phyloP scores from a whole-genome alignment of 2,888 invertebrate species.

The Thera obeliscata region DNA sequence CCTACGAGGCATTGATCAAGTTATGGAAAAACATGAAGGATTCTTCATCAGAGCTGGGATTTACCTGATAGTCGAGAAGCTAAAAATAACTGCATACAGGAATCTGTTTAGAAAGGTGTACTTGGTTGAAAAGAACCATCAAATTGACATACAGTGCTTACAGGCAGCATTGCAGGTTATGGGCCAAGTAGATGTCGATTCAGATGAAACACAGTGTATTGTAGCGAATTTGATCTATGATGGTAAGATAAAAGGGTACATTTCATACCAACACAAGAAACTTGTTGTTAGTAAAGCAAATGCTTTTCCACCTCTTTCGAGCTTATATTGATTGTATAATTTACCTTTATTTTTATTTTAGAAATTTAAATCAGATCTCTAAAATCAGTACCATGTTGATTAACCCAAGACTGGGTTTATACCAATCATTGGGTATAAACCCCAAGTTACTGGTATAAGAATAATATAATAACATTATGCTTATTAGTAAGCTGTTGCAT shows the following conservation, averaged over 20 bases:
- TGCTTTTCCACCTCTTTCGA: slow-evolving; percentile 94
- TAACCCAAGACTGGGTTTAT: no score
- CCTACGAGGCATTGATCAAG: slow-evolving; percentile 91
- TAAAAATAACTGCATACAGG: slow-evolving; percentile 97
- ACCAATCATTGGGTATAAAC: no score
- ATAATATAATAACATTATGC: no score
- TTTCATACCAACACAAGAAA: slow-evolving; percentile 98
- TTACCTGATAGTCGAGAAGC: slow-evolving; percentile 97
- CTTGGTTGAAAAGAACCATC: slow-evolving; percentile 90
- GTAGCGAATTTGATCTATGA: slow-evolving; percentile 98
- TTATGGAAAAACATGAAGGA: slow-evolving; percentile 93
- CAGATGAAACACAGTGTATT: slow-evolving; percentile 98
- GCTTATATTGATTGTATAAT: slow-evolving; percentile 69
- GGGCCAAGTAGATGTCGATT: slow-evolving; percentile 93
- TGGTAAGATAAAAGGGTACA: slow-evolving; percentile 99
- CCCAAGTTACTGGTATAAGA: no score
- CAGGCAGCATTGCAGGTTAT: slow-evolving; percentile 92
- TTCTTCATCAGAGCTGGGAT: slow-evolving; percentile 99
- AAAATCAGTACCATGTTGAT: no score
- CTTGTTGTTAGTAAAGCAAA: slow-evolving; percentile 98
- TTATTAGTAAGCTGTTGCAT: no score
- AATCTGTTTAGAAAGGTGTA: slow-evolving; percentile 98
- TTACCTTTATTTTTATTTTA: not conserved
- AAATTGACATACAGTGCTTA: slow-evolving; percentile 94
- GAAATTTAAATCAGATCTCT: no score